Evolutionary conservation across 1,140 invertebrate genomes (phyloP), one percentile per base, ranked within the genome.

Genomic region (Oedothorax gibbosus): DNA sequence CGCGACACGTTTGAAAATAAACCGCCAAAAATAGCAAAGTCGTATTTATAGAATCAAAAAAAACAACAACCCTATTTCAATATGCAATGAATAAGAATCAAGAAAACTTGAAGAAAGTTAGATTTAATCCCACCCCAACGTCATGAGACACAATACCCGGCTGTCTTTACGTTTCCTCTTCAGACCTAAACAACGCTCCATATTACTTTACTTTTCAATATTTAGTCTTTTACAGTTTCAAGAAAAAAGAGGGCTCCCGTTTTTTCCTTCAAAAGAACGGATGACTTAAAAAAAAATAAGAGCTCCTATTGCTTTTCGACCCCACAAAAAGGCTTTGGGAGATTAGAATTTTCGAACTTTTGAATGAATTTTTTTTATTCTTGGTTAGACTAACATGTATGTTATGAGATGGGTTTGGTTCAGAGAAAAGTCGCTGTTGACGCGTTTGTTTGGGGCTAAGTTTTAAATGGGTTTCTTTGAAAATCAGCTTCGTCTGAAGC

Each of bases 41-140:
- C 57, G 12, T 14, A n/a, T 7, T 60, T n/a, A 60, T n/a, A 14
- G 4, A 12, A 60, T 14, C 57, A n/a, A n/a, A 4, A n/a, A 60
- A 7, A 14, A 0, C n/a, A 7, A 21, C 65, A 68, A 68, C n/a
- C 65, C 18, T 68, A 20, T 68, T 68, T 21, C 21, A 68, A 68
- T 68, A 68, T 68, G 65, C n/a, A 68, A 68, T 68, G 65, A 68
- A 68, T 68, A 68, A 68, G 18, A 62, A 62, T 62, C 60, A 18
- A 9, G 21, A 21, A 68, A 68, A 35, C 35, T 68, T 60, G 15
- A n/a, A 35, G 15, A 15, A 68, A 68, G 65, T 68, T 68, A 68
- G 65, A 68, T 68, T 68, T 68, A 68, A 68, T 68, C 65, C 65
- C 65, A 68, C 12, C 18, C 65, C 35, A n/a, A 21, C 65, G 65